These are phyloP conservation scores for Sebastes aleutianus DNA, from an alignment of 2,797 vertebrate genomes.

Conservation along the genomic window DNA sequence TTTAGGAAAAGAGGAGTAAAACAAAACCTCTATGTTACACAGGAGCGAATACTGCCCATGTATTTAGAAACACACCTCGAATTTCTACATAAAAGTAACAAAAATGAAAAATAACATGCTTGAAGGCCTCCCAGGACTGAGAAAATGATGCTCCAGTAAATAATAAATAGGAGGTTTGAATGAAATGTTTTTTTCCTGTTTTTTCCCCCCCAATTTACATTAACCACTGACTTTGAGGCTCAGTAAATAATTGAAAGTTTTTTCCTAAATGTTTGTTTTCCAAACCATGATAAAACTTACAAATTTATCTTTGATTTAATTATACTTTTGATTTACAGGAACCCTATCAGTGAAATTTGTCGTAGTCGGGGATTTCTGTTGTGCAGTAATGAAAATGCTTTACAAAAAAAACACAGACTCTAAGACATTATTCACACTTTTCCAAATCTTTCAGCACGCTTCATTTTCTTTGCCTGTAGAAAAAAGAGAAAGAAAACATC, in stretches of 20 bases:
- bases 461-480: conserved; percentile 79
- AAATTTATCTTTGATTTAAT: conserved; percentile 20
- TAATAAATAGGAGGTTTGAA: neutral
- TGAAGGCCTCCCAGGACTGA: neutral
- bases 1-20: neutral
- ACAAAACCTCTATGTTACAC: neutral
- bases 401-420: conserved; percentile 19
- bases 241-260: neutral
- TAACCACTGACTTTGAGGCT: neutral
- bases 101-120: neutral
- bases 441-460: conserved; percentile 80
- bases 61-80: neutral
- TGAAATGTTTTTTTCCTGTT: neutral
- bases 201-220: neutral
- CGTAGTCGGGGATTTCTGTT: neutral
- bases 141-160: neutral
- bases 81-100: neutral
- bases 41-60: neutral
- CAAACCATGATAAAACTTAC: neutral
- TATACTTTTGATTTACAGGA: conserved; percentile 44
- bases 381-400: conserved; percentile 55
- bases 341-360: neutral
- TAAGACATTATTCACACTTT: conserved; percentile 68
- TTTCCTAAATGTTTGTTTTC: neutral
- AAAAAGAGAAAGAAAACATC: neutral